Evolutionary conservation across 2,113 vertebrate species (phyloP), one percentile per base, ranked within the genome.

Genomic region (Rhinolophus sinicus): DNA sequence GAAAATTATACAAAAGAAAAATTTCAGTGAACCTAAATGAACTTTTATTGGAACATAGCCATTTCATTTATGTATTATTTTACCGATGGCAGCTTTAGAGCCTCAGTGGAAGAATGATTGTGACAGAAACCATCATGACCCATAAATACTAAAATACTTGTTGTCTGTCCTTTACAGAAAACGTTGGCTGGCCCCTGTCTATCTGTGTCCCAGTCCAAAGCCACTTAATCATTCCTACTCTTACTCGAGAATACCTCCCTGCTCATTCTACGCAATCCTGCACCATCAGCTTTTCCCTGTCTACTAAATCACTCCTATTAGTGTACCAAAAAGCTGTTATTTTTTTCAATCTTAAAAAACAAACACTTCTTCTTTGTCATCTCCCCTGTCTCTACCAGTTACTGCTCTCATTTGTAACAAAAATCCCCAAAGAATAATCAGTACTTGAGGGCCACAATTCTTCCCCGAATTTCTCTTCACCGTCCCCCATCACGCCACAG

Each of bases 401-500:
- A 38, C 54, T 33, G 33, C 35, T 83, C 52, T 50, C 28, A 5
- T 44, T 72, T 19, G 14, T 6, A 96, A 56, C 47, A 65, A 70
- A 70, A 54, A 4, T 38, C 70, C 26, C 54, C 5, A 3, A 54
- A 47, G 30, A 58, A 64, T 58, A 38, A 38, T 24, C 47, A 30
- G 14, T n/a, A 70, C 19, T 2, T 50, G 78, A 50, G 9, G 47
- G 19, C 50, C 72, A 60, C 5, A 24, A 35, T 8, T 21, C 44
- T 40, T 44, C 56, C 28, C 56, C 60, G 21, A 12, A 8, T 72
- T 70, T 50, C 62, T 83, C 62, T 62, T 22, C 35, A 13, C 8
- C 9, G 12, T 16, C 5, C 5, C 44, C 62, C 18, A 47, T 35
- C n/a, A 28, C 16, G 50, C 69, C 40, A 50, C 0, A 0, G 4